Base-by-base conservation (phyloP, 35 echinoderm and acorn worm species). In the Amphiura filiformis region DNA sequence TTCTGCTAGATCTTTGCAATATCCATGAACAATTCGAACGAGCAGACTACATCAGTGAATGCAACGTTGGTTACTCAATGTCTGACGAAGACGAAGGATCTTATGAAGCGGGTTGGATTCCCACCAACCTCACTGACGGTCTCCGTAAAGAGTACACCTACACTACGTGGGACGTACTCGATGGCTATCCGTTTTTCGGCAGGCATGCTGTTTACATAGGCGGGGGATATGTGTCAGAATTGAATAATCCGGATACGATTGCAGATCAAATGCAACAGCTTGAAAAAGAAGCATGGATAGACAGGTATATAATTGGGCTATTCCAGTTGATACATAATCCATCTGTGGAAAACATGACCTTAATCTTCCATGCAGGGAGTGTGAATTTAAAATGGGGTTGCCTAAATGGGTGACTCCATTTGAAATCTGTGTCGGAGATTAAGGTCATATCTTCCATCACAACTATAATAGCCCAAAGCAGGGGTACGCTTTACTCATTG, bases 161-260 rank as follows among this genome's bases (percentile, higher is more conserved):
- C 83, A 91, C 89, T 0, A 0, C 42, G 18, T 79, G 78, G 49
- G 86, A 88, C 30, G 86, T 87, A 5, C 80, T 97, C 0, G 86
- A 92, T 18, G 90, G 95, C 37, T 97, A 97, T 39, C 95, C 95
- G 11, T 94, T 94, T 56, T 64, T 94, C 1, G 95, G 92, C 0
- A 82, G 81, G 18, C 95, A 97, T 76, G 83, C 84, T 26, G 2
- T 97, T n/a, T 97, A 97, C 75, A 34, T 36, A 31, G 95, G 95
- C 4, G 95, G 95, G 4, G 95, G 95, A 13, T 97, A 97, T 79
- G 86, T 97, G 11, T 85, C 15, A 84, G 77, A 23, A 37, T 94
- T 11, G n/a, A 78, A 18, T 87, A 91, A 39, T 32, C 12, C 34
- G 80, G 40, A 35, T 32, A 13, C 37, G 65, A 22, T 31, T 32